A percentile compares a stretch with the other conserved stretches of the same genome.
Conservation (phyloP, 2,888 invertebrate species). For the Macroteleia sp. region DNA sequence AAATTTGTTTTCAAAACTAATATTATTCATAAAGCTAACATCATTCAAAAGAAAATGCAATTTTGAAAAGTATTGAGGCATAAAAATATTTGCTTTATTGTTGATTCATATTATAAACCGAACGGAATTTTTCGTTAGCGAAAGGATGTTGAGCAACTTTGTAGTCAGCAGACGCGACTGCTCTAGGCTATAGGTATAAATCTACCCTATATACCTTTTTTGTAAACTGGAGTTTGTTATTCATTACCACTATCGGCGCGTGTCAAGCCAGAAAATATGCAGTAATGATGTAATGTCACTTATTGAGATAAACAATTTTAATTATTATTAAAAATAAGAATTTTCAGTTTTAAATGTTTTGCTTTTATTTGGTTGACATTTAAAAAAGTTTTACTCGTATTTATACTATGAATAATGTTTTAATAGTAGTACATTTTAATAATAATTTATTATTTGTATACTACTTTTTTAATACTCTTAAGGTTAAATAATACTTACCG, state of each 20-base stretch:
- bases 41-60: conserved; percentile 45
- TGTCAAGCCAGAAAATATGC: conserved; percentile 4
- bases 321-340: background rate
- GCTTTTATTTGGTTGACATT: no score
- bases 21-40: conserved; percentile 43
- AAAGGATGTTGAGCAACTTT: conserved; percentile 53
- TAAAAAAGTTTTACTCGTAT: no score
- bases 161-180: conserved; percentile 44
- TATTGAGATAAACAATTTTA: conserved; percentile 5
- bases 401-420: no score
- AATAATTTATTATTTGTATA: no score
- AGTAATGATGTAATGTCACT: conserved; percentile 14
- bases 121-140: conserved; percentile 48
- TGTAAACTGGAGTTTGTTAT: conserved; percentile 35
- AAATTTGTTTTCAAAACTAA: conserved; percentile 35
- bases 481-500: no score
- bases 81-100: conserved; percentile 50
- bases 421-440: no score
- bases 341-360: no score
- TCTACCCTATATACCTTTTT: conserved; percentile 51
- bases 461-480: no score
- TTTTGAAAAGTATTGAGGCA: conserved; percentile 40
- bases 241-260: conserved; percentile 32
- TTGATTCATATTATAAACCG: conserved; percentile 47
- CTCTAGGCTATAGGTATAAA: conserved; percentile 37